Evolutionary conservation across 1,140 invertebrate genomes (phyloP).

Genomic region (Apis cerana): DNA sequence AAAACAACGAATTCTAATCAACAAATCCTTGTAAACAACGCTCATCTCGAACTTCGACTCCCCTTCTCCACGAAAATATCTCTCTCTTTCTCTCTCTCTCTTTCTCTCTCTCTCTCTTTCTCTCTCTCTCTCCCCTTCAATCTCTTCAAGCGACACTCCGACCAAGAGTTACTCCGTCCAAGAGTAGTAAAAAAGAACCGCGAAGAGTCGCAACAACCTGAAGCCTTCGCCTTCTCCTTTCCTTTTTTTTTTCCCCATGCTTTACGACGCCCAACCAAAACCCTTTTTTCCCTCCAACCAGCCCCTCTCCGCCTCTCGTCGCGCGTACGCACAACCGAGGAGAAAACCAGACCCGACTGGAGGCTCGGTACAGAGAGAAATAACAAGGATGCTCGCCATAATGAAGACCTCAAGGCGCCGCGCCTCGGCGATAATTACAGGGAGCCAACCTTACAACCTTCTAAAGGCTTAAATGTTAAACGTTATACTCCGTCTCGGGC

Average conservation of each 20-base stretch:
- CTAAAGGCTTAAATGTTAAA: slow-evolving; percentile 82
- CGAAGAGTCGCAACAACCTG: not conserved
- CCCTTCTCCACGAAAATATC: not conserved
- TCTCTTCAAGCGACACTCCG: not conserved
- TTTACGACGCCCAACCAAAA: slow-evolving; percentile 44
- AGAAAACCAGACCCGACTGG: slow-evolving; percentile 22
- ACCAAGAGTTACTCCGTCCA: not conserved
- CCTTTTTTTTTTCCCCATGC: not conserved
- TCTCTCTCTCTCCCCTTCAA: not conserved
- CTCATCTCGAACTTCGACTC: not conserved
- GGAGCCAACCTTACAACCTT: slow-evolving; percentile 81
- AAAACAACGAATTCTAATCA: not conserved
- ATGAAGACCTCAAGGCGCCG: slow-evolving; percentile 82
- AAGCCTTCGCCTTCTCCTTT: too few relatives aligned
- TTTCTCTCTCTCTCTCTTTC: too few relatives aligned
- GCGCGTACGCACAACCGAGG: not conserved
- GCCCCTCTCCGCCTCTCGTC: not conserved
- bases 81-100: not conserved
- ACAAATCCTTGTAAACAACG: not conserved
- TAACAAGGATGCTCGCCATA: slow-evolving; percentile 80
- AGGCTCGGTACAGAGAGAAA: slow-evolving; percentile 76
- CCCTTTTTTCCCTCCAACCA: slow-evolving; percentile 51
- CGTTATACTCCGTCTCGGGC: slow-evolving; percentile 75
- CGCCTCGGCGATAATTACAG: slow-evolving; percentile 82
- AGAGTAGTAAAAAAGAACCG: not conserved